Evolutionary conservation across 2,797 vertebrate genomes (phyloP), one percentile per base, ranked within the genome.

Genomic region (Diplodus sargus): DNA sequence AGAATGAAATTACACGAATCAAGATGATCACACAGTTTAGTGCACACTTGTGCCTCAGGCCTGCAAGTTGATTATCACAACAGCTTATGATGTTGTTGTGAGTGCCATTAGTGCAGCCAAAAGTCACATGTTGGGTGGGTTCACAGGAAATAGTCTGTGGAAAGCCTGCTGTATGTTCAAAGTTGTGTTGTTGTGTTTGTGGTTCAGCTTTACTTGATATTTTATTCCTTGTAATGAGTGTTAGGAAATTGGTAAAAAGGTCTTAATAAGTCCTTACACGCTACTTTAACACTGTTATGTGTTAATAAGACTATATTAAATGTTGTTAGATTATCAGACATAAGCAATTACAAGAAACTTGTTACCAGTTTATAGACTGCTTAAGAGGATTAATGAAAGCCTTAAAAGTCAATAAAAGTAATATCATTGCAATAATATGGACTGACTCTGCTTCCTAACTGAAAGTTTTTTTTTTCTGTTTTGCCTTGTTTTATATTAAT

Each of bases 1-100:
- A 74, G 58, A 89, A 79, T 70, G 39, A 85, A 90, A 83, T 77
- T 79, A 74, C 68, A 76, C 64, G 70, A 73, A 74, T 74, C 66
- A 82, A 78, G 61, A 69, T 23, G 20, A 70, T 82, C 78, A 56
- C 60, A 59, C 58, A 49, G 64, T 59, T 47, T 60, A 28, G 22
- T 5, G 1, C 63, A 5, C 30, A 45, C 23, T 51, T 61, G n/a
- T 56, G 66, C 74, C 77, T 75, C 45, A 0, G 79, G 83, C 42
- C 16, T 48, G 16, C 17, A 66, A 68, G 59, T 68, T 39, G 7
- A 80, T 84, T 72, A 77, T 71, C 2, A 60, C 43, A 64, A 22
- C 47, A 70, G 28, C 58, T 76, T 69, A 65, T 74, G 15, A 16
- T 74, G 70, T 59, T 73, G 28, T 53, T 66, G 49, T 58, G 20